Evolutionary conservation across 2,797 vertebrate genomes (phyloP), one percentile per base, ranked within the genome.

Genomic region (Falco concolor): DNA sequence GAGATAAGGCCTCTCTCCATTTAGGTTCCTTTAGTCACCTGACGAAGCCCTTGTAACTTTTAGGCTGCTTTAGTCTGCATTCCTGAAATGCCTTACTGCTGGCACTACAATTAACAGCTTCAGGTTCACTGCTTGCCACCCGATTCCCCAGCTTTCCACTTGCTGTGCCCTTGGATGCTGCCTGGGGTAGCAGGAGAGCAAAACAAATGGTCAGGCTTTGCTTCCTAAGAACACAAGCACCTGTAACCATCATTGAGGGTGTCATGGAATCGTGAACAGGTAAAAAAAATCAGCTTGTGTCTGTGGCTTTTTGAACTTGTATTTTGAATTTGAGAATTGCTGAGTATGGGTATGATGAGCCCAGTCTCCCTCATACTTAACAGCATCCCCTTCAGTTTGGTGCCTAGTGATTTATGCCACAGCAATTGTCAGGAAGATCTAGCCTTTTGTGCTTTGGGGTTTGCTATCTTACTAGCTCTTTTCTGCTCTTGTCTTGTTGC

Each of bases 61-160:
- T 96, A 96, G 57, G 96, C 96, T 95, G 97, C 97, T 96, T 96
- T 95, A 97, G 94, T 95, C 98, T 96, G 97, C 99, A 99, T 99
- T 99, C 99, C 98, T 98, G 96, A 97, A 90, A 98, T 99, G 98
- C 98, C 95, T 99, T 92, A 96, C 95, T 96, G 53, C 95, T 95
- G 96, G 97, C 98, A 83, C 96, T 59, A 97, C 97, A 97, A 97
- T 98, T 98, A 98, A 95, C 98, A 97, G 97, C 98, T 98, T 98
- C 97, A 95, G 98, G 98, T 96, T 98, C 98, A 97, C 98, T 96
- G 98, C 97, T 96, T 97, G 98, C 97, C 96, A 94, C 97, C 96
- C 74, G 76, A 96, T 98, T 97, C 97, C 96, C 97, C 86, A 61
- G 95, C 85, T 97, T 83, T 87, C 90, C 64, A 5, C 90, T 76